Evolutionary conservation across 1,140 invertebrate species (phyloP).

Genomic region (Drosophila leontia): DNA sequence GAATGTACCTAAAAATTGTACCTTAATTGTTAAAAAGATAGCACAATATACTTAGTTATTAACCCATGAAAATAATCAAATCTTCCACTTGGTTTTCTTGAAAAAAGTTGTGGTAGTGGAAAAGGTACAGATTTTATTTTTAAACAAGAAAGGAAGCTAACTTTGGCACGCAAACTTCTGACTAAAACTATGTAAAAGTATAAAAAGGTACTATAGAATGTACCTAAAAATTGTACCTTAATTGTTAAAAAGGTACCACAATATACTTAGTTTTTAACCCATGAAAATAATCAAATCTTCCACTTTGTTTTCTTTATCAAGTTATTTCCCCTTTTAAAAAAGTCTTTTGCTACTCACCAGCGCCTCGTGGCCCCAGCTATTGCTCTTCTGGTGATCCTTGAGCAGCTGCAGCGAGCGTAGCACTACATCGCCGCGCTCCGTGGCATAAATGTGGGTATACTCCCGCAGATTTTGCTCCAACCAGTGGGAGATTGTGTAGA

Average conservation of each 20-base stretch:
- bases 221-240: neutral
- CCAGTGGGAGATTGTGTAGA: slow-evolving; percentile 94
- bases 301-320: neutral
- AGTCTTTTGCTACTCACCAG: slow-evolving; percentile 61
- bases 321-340: neutral
- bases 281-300: neutral
- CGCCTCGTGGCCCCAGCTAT: slow-evolving; percentile 88
- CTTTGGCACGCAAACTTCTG: no score
- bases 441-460: slow-evolving; percentile 92
- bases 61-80: neutral
- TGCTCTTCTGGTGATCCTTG: slow-evolving; percentile 92
- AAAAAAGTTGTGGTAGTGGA: no score
- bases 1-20: neutral
- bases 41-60: neutral
- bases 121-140: neutral
- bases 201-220: no score
- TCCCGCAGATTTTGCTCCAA: slow-evolving; percentile 92
- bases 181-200: no score
- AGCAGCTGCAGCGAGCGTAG: slow-evolving; percentile 91
- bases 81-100: neutral
- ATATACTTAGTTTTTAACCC: neutral
- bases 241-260: neutral
- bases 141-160: neutral
- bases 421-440: slow-evolving; percentile 91
- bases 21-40: neutral